These are phyloP conservation scores for Gavialis gangeticus DNA, from an alignment of 2,113 vertebrate species.

Conservation along the genomic window DNA sequence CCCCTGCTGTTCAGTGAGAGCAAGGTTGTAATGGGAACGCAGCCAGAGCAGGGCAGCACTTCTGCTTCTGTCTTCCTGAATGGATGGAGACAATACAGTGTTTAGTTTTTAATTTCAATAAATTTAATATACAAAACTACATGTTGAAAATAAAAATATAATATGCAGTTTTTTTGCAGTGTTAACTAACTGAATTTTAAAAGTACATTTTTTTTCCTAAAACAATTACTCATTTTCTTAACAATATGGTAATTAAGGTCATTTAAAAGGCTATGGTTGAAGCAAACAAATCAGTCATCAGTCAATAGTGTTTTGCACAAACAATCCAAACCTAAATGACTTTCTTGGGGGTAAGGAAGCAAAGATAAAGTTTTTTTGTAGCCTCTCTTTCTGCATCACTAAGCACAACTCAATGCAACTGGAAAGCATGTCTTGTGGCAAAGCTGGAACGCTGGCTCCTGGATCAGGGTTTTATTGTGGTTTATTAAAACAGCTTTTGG, in stretches of 20 bases:
- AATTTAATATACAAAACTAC: constrained; percentile 82
- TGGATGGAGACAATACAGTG: constrained; percentile 71
- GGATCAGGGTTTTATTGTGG: neutral
- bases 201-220: constrained; percentile 76
- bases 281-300: constrained; percentile 76
- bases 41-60: constrained; percentile 26
- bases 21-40: neutral
- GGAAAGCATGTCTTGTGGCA: constrained; percentile 52
- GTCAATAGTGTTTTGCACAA: constrained; percentile 73
- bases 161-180: constrained; percentile 76
- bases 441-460: constrained; percentile 47
- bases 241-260: constrained; percentile 79
- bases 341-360: constrained; percentile 49
- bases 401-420: constrained; percentile 9
- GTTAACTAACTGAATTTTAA: constrained; percentile 81
- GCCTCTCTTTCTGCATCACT: constrained; percentile 50
- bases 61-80: constrained; percentile 67
- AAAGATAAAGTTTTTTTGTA: constrained; percentile 52
- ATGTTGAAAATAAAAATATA: constrained; percentile 82
- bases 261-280: constrained; percentile 78
- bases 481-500: constrained; percentile 20
- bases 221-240: constrained; percentile 77
- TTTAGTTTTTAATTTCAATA: constrained; percentile 74
- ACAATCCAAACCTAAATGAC: constrained; percentile 66
- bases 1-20: neutral